Evolutionary conservation across 1,140 invertebrate genomes (phyloP).

Genomic region (Drosophila nikananu): DNA sequence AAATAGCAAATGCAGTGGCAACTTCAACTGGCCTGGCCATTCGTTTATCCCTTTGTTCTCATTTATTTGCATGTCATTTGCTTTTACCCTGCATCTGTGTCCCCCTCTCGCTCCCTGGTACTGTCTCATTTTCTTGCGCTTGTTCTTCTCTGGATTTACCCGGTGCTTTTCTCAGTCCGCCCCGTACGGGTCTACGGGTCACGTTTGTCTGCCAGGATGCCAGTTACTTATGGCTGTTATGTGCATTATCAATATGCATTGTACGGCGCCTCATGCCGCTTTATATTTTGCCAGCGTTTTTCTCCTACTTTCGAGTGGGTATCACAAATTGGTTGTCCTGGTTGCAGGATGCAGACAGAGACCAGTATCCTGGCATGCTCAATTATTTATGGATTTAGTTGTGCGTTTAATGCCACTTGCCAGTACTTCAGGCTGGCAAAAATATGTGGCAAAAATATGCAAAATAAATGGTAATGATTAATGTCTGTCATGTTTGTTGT

Average conservation of each 20-base stretch:
- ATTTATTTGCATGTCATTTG: constrained; percentile 84
- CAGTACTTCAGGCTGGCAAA: not conserved
- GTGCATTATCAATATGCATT: constrained; percentile 83
- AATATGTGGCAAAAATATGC: not conserved
- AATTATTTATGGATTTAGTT: constrained; percentile 32
- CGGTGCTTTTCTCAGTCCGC: constrained; percentile 15
- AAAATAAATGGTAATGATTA: not conserved
- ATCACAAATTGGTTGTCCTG: constrained; percentile 38
- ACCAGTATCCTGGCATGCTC: not conserved
- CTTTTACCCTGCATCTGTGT: constrained; percentile 36
- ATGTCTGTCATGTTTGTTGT: not conserved
- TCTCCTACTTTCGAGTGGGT: constrained; percentile 28
- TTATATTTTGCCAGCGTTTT: constrained; percentile 67
- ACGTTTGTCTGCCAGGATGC: constrained; percentile 77
- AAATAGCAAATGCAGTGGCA: constrained; percentile 58
- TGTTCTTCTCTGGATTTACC: constrained; percentile 10
- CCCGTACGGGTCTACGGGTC: constrained; percentile 48
- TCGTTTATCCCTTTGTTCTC: constrained; percentile 82
- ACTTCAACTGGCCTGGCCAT: constrained; percentile 61
- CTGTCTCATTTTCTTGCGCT: constrained; percentile 33
- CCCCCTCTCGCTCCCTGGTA: not conserved
- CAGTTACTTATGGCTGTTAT: constrained; percentile 80
- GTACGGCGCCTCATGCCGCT: constrained; percentile 51
- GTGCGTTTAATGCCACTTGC: constrained; percentile 2
- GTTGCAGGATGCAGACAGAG: constrained; percentile 3